Percentiles rank a stretch among this genome's conserved stretches.
Conservation (phyloP, 2,113 vertebrate genomes). For the Ictidomys tridecemlineatus region DNA sequence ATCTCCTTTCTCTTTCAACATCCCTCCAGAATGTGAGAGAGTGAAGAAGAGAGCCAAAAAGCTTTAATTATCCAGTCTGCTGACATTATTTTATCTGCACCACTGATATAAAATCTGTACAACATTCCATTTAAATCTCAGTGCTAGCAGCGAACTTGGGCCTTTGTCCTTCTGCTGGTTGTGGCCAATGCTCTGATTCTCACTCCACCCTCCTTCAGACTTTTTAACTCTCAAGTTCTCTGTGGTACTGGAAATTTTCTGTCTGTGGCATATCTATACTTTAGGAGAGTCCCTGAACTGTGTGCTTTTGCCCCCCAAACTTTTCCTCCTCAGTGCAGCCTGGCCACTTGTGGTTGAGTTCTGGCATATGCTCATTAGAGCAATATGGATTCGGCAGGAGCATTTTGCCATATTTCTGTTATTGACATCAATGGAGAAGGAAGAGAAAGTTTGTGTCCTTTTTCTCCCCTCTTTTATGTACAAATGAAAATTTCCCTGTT, state of each 20-base stretch:
- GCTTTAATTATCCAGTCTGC: slow-evolving; percentile 76
- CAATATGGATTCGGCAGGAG: neutral
- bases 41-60: slow-evolving; percentile 63
- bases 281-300: neutral
- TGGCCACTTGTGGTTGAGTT: neutral
- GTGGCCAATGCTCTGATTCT: neutral
- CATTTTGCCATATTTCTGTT: slow-evolving; percentile 26
- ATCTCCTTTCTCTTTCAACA: slow-evolving; percentile 58
- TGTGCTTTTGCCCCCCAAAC: neutral
- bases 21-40: slow-evolving; percentile 69
- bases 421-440: slow-evolving; percentile 13
- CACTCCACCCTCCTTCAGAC: neutral
- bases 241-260: neutral
- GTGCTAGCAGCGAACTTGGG: neutral
- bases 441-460: slow-evolving; percentile 4
- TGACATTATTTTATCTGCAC: slow-evolving; percentile 74
- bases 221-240: slow-evolving; percentile 39
- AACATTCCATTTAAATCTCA: slow-evolving; percentile 54
- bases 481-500: slow-evolving; percentile 33
- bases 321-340: neutral
- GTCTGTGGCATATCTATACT: slow-evolving; percentile 34
- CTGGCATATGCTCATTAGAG: neutral
- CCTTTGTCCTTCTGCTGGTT: slow-evolving; percentile 2
- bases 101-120: slow-evolving; percentile 55
- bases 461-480: neutral